Evolutionary conservation across 2,113 vertebrate genomes (phyloP), one percentile per base, ranked within the genome.

Genomic region (Callocephalon fimbriatum): DNA sequence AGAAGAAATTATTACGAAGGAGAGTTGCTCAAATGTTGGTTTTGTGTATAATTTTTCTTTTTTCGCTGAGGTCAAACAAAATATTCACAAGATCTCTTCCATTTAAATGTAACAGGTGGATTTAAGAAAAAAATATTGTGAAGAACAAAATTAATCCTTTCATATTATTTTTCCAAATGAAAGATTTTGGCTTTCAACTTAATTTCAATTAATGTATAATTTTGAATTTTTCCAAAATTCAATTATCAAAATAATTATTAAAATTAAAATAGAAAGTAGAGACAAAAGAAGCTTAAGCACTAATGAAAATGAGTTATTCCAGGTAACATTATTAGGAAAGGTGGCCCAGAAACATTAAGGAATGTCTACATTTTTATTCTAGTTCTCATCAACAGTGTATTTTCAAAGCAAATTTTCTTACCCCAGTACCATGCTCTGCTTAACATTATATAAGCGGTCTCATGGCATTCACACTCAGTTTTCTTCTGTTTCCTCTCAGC

Each of bases 391-490:
- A 66, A 0, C 1, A 79, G 2, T 16, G 8, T 16, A 37, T 1
- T 66, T 77, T 44, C 15, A 73, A 74, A 66, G 8, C 3, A 38
- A 35, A 32, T 47, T 56, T 81, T 65, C 38, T 62, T 47, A 37
- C 27, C 35, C 18, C 23, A 71, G 1, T 32, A 51, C 5, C 5
- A 20, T 74, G 22, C 15, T 74, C 74, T 47, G 19, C 10, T n/a
- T 61, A 63, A 32, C 13, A 42, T 35, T n/a, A 14, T 8, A 3
- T 29, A 27, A 32, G 32, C 38, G 3, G 1, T 40, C 19, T 84
- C 0, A 0, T 37, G 19, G 7, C 7, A 18, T 18, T 73, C 35
- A 76, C 19, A 26, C 12, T 68, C 26, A 15, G 18, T 45, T 59
- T 67, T 32, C 19, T 68, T 37, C 23, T 42, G 21, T 16, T 37